These are phyloP conservation scores for Diorhabda sublineata DNA, from an alignment of 1,140 invertebrate species.

Conservation along the genomic window DNA sequence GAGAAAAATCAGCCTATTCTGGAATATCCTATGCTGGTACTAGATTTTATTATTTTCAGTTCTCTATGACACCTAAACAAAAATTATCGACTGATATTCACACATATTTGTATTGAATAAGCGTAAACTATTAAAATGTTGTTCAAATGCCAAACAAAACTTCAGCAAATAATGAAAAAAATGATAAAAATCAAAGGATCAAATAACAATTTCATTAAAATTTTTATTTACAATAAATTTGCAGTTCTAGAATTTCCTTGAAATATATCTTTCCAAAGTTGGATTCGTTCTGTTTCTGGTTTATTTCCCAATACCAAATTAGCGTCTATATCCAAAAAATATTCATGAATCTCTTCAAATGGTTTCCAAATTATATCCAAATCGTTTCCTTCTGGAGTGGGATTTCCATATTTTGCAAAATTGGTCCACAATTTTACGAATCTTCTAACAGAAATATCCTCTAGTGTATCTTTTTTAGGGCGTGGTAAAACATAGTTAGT, in stretches of 20 bases:
- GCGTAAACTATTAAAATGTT: no score
- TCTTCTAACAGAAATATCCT: conserved; percentile 44
- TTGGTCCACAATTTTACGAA: conserved; percentile 53
- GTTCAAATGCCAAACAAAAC: no score
- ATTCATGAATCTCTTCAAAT: conserved; percentile 42
- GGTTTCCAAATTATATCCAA: conserved; percentile 49
- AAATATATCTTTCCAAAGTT: background rate
- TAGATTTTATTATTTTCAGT: no score
- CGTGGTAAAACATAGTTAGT: conserved; percentile 30
- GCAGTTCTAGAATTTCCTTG: background rate
- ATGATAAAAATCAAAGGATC: no score
- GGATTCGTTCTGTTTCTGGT: background rate
- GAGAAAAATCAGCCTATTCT: no score
- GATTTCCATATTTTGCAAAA: conserved; percentile 53
- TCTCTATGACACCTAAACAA: no score
- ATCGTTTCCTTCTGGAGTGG: conserved; percentile 42
- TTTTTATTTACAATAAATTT: background rate
- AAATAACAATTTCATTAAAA: no score
- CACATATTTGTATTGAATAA: no score
- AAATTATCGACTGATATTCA: no score
- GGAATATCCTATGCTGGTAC: no score
- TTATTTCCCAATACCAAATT: background rate
- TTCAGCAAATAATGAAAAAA: no score
- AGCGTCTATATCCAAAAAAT: conserved; percentile 7
- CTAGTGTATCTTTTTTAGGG: conserved; percentile 40